These are phyloP conservation scores for Masticophis lateralis DNA, from an alignment of 2,797 vertebrate species.

Conservation along the genomic window DNA sequence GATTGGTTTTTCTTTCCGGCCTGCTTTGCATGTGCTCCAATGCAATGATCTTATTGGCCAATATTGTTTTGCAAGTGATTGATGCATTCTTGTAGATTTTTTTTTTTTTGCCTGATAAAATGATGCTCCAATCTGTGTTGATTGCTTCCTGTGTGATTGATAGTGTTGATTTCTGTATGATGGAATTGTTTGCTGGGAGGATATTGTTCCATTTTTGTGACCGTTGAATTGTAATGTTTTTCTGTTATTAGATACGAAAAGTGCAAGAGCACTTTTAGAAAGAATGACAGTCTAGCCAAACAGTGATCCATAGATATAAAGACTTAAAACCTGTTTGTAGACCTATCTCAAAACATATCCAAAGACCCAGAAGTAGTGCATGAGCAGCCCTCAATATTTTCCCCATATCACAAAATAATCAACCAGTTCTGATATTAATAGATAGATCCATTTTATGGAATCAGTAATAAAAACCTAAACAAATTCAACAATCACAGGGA, in stretches of 20 bases:
- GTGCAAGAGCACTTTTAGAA: neutral
- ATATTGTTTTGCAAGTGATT: neutral
- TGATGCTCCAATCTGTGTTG: neutral
- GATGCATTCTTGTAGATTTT: neutral
- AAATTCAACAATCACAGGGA: neutral
- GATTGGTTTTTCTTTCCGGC: neutral
- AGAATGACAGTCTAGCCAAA: neutral
- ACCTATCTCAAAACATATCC: neutral
- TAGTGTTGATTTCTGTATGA: neutral
- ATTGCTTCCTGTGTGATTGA: neutral
- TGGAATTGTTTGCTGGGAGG: neutral
- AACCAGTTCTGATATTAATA: neutral
- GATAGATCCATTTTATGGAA: neutral
- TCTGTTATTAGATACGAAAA: neutral
- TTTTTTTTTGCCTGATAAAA: neutral
- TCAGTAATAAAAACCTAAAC: neutral
- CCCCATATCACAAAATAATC: neutral
- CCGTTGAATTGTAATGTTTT: neutral
- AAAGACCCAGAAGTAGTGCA: neutral
- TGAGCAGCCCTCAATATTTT: neutral
- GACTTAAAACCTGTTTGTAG: neutral
- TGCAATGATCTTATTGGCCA: neutral
- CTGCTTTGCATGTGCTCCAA: neutral
- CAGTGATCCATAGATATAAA: neutral
- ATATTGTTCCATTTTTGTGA: neutral